These are phyloP conservation scores for Nicator chloris DNA, from an alignment of 2,113 vertebrate genomes.

Conservation along the genomic window DNA sequence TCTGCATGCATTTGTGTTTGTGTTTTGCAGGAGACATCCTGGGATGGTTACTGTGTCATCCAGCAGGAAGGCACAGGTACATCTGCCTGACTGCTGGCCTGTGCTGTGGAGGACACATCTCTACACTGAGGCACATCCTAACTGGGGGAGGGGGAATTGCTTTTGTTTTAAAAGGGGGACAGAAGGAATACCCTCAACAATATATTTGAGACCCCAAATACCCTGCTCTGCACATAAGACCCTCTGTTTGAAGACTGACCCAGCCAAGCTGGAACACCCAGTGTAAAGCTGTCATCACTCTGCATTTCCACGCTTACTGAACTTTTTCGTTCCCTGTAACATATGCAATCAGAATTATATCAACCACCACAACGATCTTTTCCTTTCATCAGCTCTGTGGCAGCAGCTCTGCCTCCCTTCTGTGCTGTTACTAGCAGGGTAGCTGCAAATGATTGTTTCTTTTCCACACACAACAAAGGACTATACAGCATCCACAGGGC, in stretches of 20 bases:
- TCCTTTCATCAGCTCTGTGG: neutral
- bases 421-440: neutral
- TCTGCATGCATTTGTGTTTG: neutral
- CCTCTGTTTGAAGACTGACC: neutral
- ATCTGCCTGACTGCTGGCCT: neutral
- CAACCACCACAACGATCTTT: neutral
- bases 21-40: neutral
- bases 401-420: neutral
- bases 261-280: neutral
- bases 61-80: neutral
- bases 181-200: neutral
- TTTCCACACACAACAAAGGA: neutral
- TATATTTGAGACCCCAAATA: neutral
- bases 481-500: neutral
- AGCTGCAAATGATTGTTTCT: neutral
- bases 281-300: neutral
- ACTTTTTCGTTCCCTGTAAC: neutral
- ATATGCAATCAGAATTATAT: neutral
- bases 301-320: neutral
- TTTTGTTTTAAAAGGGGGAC: neutral
- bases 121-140: neutral
- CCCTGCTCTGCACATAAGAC: neutral
- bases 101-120: neutral
- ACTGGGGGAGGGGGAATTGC: neutral
- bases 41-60: neutral